phyloP scores from a whole-genome alignment of 2,797 vertebrate genomes.

The Hephaestus fuliginosus region DNA sequence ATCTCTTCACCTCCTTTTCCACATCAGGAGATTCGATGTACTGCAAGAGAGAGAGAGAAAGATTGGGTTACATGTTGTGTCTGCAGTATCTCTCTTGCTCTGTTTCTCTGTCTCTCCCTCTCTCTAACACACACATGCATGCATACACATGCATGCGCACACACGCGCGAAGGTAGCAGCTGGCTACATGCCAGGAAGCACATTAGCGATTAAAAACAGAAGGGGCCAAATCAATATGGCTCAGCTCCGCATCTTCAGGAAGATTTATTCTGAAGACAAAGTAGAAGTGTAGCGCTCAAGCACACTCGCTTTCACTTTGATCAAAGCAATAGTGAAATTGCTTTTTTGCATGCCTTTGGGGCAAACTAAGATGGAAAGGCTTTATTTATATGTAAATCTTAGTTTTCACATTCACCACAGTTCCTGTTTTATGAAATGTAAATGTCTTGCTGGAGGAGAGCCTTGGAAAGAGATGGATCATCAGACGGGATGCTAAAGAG shows the following conservation, averaged over 20 bases:
- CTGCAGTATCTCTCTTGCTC: constrained; percentile 36
- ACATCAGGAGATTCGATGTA: constrained; percentile 94
- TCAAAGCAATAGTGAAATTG: constrained; percentile 79
- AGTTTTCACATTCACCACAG: constrained; percentile 71
- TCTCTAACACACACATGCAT: not conserved
- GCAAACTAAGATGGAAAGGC: constrained; percentile 77
- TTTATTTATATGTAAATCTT: constrained; percentile 87
- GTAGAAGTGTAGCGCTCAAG: constrained; percentile 68
- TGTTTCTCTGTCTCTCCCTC: not conserved
- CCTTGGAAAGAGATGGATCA: constrained; percentile 57
- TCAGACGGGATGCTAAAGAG: constrained; percentile 64
- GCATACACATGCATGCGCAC: constrained; percentile 25
- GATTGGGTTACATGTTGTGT: constrained; percentile 60
- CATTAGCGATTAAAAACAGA: constrained; percentile 86
- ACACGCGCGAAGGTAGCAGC: constrained; percentile 43
- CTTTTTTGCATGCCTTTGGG: constrained; percentile 75
- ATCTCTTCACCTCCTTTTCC: constrained; percentile 96
- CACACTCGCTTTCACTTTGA: constrained; percentile 74
- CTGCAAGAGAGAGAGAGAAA: constrained; percentile 74
- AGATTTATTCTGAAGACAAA: constrained; percentile 84
- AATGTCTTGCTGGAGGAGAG: constrained; percentile 70
- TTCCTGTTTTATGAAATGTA: constrained; percentile 75
- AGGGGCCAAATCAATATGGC: constrained; percentile 79
- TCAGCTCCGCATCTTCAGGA: constrained; percentile 68
- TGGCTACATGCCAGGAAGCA: constrained; percentile 79